Base-by-base conservation (phyloP, 2,113 vertebrate species). In the Microcebus jonahi region DNA sequence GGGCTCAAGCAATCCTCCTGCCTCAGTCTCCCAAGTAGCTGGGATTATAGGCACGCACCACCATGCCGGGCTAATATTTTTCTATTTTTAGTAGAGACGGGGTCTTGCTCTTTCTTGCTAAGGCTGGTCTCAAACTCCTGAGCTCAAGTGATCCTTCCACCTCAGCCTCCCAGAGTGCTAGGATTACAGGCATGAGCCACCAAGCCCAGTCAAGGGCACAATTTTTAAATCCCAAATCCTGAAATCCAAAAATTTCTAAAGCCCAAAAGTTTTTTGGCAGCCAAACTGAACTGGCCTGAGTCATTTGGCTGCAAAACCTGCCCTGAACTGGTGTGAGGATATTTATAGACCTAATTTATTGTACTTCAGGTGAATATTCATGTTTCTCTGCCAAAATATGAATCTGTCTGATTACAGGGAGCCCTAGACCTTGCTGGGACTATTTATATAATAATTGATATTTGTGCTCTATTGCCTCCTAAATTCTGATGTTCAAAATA, bases 361-460 rank as follows among this genome's bases (percentile, higher is more conserved):
- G 36, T 36, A 63, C 15, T 10, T 55, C 63, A 87, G 73, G 87
- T 91, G 95, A 80, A 59, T 93, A 94, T 83, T 97, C 92, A 83
- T 87, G 59, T 59, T 83, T 86, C 50, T 87, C 73, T 75, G 63
- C 93, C 96, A 95, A 96, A 67, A 91, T 91, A 76, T 63, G 63
- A 97, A 80, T 94, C 83, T 70, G 18, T 97, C 88, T 95, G 77
- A 95, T 96, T 65, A 59, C 15, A 65, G 50, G 42, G 68, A 76
- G 27, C 70, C 79, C 80, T 61, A 87, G 81, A 42, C 63, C 79
- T 95, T 90, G 34, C 36, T 96, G 53, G 9, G 42, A 68, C 53
- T 97, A 42, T 96, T 96, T 79, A 82, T 59, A 70, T 45, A 90
- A 75, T 80, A 63, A 45, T 21, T 90, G 84, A 92, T 97, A 94